Percentiles rank a stretch among this genome's conserved stretches.
These are phyloP conservation scores for Notarius lentiginosus DNA, from an alignment of 2,113 vertebrate species.

Conservation along the genomic window DNA sequence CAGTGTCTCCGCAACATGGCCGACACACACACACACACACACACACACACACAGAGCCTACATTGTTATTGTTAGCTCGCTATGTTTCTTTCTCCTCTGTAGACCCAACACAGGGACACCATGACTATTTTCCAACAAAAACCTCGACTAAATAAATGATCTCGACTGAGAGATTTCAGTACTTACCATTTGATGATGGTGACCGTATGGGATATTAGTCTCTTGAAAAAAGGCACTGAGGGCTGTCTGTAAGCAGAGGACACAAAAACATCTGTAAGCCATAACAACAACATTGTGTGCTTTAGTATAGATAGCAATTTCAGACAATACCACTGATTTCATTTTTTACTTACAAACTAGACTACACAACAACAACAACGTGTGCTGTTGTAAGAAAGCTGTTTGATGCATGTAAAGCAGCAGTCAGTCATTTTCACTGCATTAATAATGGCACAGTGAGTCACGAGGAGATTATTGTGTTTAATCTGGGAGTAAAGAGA, in stretches of 20 bases:
- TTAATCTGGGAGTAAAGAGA: constrained; percentile 70
- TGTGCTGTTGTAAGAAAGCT: neutral
- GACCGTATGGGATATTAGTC: constrained; percentile 94
- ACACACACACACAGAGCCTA: constrained; percentile 55
- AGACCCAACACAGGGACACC: neutral
- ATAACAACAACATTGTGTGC: neutral
- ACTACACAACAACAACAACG: neutral
- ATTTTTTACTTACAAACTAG: neutral
- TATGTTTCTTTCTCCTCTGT: constrained; percentile 54
- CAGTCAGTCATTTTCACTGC: constrained; percentile 62
- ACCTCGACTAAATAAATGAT: neutral
- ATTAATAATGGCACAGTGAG: constrained; percentile 61
- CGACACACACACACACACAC: constrained; percentile 71
- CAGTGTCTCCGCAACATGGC: constrained; percentile 75
- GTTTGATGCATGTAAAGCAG: constrained; percentile 42
- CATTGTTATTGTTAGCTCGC: constrained; percentile 77
- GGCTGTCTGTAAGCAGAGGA: constrained; percentile 79
- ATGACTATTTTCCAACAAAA: neutral
- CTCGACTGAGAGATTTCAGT: neutral
- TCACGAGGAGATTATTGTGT: constrained; percentile 72
- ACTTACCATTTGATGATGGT: constrained; percentile 99
- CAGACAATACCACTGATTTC: neutral
- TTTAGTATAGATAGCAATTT: neutral
- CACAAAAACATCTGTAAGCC: constrained; percentile 33
- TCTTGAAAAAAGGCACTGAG: constrained; percentile 99